Conservation (phyloP, 64 coral and sea anemone species). For the Stylophora pistillata region DNA sequence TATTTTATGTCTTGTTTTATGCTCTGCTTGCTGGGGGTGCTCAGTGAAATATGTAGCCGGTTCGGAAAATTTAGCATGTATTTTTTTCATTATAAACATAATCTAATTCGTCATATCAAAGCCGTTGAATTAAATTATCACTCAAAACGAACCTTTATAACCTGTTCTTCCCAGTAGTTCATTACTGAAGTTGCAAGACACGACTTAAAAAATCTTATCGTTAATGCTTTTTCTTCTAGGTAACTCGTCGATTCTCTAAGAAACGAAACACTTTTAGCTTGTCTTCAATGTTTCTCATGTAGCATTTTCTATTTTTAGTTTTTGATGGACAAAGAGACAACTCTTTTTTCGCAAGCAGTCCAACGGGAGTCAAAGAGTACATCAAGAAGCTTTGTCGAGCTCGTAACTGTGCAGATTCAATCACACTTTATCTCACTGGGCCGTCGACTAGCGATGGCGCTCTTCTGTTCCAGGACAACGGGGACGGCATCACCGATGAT, state of each 20-base stretch:
- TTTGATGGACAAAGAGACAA: not conserved
- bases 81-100: no score
- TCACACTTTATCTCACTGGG: conserved; percentile 84
- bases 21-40: no score
- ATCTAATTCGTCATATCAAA: no score
- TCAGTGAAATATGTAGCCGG: no score
- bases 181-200: no score
- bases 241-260: not conserved
- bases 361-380: conserved; percentile 51
- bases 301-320: conserved; percentile 5
- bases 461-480: conserved; percentile 87
- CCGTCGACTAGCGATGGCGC: conserved; percentile 85
- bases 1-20: no score
- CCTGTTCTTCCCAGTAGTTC: no score
- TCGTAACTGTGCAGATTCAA: conserved; percentile 64
- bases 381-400: conserved; percentile 70
- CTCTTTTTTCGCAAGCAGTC: conserved; percentile 45
- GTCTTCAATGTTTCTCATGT: not conserved
- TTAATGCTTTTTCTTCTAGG: no score
- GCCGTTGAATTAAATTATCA: no score
- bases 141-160: no score
- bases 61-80: no score
- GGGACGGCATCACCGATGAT: conserved; percentile 75
- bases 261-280: not conserved
- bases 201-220: no score